Percentiles rank a stretch among this genome's conserved stretches.
Conservation (phyloP, 1,140 invertebrate genomes). For the Drosophila pandora region DNA sequence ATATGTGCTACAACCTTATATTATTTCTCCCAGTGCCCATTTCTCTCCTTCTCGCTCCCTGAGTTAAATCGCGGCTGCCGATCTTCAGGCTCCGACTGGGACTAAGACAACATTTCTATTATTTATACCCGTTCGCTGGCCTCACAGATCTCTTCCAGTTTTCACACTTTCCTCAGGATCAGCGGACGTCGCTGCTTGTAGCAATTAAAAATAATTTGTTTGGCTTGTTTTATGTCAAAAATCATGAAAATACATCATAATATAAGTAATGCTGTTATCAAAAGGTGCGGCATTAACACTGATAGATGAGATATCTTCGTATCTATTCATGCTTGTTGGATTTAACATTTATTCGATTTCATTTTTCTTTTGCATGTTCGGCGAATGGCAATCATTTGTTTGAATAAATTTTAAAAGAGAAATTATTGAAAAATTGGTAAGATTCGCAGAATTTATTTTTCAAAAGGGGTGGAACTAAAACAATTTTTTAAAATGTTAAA, state of each 20-base stretch:
- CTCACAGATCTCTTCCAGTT: conserved; percentile 60
- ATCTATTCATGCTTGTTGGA: conserved; percentile 3
- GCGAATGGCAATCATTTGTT: conserved; percentile 38
- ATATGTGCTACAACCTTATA: background rate
- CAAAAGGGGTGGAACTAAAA: too few relatives aligned
- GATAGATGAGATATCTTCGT: conserved; percentile 32
- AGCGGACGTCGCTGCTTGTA: conserved; percentile 47
- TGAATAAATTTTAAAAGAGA: conserved; percentile 19
- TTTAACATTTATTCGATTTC: conserved; percentile 13
- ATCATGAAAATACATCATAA: conserved; percentile 71
- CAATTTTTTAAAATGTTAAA: too few relatives aligned
- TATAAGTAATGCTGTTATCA: conserved; percentile 64
- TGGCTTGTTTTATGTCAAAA: conserved; percentile 75
- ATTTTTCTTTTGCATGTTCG: conserved; percentile 24
- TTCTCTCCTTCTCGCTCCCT: conserved; percentile 8
- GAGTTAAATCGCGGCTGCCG: conserved; percentile 41
- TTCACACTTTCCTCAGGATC: conserved; percentile 72
- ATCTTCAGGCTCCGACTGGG: conserved; percentile 44
- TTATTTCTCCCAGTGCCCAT: conserved; percentile 7
- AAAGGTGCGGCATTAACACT: conserved; percentile 33
- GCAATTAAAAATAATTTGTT: conserved; percentile 81
- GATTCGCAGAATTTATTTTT: conserved; percentile 3
- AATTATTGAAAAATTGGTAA: conserved; percentile 15
- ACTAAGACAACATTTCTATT: conserved; percentile 72
- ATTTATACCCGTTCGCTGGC: conserved; percentile 61